Evolutionary conservation across 2,797 vertebrate genomes (phyloP).

Genomic region (Eutrigla gurnardus): DNA sequence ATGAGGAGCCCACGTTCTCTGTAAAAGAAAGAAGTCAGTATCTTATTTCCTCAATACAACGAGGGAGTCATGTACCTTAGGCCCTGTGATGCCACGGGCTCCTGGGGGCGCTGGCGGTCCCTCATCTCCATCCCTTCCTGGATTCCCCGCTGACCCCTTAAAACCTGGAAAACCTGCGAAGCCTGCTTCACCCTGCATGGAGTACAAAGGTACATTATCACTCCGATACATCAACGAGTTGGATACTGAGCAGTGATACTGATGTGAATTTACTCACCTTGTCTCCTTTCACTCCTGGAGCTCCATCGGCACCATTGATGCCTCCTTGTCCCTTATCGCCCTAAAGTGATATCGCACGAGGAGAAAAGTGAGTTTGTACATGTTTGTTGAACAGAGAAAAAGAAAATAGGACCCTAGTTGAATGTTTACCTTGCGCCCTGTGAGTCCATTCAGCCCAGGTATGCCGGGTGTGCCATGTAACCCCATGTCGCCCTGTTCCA

Average conservation of each 20-base stretch:
- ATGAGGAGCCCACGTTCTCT: background rate
- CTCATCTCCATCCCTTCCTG: constrained; percentile 77
- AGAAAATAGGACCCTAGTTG: background rate
- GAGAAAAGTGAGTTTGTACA: background rate
- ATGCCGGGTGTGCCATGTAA: constrained; percentile 82
- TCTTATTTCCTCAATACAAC: background rate
- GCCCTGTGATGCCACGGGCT: constrained; percentile 81
- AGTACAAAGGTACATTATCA: background rate
- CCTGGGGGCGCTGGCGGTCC: constrained; percentile 83
- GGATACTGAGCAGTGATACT: background rate
- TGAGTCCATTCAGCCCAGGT: constrained; percentile 82
- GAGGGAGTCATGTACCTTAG: constrained; percentile 80
- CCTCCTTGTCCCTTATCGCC: constrained; percentile 86
- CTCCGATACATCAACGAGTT: background rate
- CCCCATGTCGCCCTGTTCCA: constrained; percentile 85
- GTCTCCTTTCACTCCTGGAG: constrained; percentile 85
- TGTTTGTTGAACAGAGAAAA: background rate
- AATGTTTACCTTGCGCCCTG: constrained; percentile 85
- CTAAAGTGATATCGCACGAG: constrained; percentile 68
- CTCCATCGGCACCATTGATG: constrained; percentile 77
- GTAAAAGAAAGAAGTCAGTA: background rate
- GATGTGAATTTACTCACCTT: constrained; percentile 80
- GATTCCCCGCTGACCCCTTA: constrained; percentile 86
- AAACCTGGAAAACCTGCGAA: constrained; percentile 89
- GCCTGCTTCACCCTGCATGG: constrained; percentile 85